Evolutionary conservation across 2,797 vertebrate species (phyloP).

Genomic region (Pangasius larnaudii): DNA sequence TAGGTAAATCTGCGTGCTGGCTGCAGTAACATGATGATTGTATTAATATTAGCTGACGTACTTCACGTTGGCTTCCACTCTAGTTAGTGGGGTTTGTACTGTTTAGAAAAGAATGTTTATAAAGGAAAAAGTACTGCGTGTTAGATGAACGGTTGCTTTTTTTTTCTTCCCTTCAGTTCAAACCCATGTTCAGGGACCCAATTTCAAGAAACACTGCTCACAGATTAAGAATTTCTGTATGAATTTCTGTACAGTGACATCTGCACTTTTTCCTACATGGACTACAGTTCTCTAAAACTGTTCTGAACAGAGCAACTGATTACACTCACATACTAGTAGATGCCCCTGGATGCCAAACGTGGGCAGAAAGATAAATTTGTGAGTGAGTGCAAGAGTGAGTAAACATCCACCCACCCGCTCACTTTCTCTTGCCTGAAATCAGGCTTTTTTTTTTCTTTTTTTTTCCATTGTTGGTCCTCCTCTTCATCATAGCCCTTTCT

Average conservation of each 20-base stretch:
- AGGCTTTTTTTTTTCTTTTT: conserved; percentile 12
- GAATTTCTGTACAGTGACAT: not conserved
- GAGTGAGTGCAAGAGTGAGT: conserved; percentile 35
- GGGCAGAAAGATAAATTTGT: conserved; percentile 30
- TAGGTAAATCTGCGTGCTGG: not conserved
- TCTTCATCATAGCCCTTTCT: conserved; percentile 42
- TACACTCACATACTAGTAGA: conserved; percentile 36
- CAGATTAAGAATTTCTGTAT: not conserved
- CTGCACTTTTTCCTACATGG: not conserved
- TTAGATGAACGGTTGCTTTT: not conserved
- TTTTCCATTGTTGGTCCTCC: conserved; percentile 29
- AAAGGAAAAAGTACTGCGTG: not conserved
- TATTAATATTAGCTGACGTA: not conserved
- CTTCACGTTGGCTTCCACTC: no score
- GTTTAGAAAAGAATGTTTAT: not conserved
- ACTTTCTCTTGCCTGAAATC: conserved; percentile 42
- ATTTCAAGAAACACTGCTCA: not conserved
- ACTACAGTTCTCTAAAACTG: not conserved
- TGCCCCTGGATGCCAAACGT: conserved; percentile 29
- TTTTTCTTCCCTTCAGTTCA: not conserved
- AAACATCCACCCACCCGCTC: conserved; percentile 44
- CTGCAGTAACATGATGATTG: not conserved
- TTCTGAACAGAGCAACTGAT: conserved; percentile 5
- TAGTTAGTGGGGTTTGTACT: not conserved
- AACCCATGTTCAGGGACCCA: not conserved